Conservation (phyloP, 2,113 vertebrate species). For the Chlorodrepanis virens region DNA sequence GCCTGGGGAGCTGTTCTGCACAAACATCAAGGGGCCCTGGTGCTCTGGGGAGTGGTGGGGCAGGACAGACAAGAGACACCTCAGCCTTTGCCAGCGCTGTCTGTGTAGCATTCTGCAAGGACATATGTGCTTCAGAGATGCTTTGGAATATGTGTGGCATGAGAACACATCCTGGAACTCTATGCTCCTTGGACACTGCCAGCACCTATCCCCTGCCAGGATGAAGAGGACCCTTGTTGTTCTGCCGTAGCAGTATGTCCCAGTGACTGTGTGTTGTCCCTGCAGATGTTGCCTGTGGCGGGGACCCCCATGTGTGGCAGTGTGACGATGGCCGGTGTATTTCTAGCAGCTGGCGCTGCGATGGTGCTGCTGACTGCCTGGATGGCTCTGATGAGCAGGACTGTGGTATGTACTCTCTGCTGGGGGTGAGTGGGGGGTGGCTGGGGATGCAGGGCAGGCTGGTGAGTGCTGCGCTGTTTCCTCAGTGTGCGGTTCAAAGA, state of each 20-base stretch:
- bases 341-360: slow-evolving; percentile 78
- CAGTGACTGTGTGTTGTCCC: neutral
- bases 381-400: slow-evolving; percentile 89
- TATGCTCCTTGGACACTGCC: neutral
- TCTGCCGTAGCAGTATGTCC: accelerated
- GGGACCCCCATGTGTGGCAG: slow-evolving; percentile 76
- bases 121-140: neutral
- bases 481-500: slow-evolving; percentile 69
- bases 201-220: neutral
- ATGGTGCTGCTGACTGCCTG: slow-evolving; percentile 82
- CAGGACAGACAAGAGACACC: neutral
- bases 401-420: slow-evolving; percentile 71
- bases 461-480: neutral
- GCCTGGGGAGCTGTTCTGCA: neutral
- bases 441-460: neutral
- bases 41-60: neutral
- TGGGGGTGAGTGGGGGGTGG: accelerated
- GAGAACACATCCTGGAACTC: neutral
- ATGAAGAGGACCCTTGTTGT: too few relatives aligned
- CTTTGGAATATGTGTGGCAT: neutral
- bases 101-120: neutral
- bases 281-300: slow-evolving; percentile 49
- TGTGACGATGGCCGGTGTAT: slow-evolving; percentile 87
- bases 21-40: accelerated
- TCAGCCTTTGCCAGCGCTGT: neutral